Percentiles rank a stretch among this genome's conserved stretches.
These are phyloP conservation scores for Turritopsis dohrnii DNA, from an alignment of 30 jellyfish, hydroid and myxozoan genomes.

Conservation along the genomic window DNA sequence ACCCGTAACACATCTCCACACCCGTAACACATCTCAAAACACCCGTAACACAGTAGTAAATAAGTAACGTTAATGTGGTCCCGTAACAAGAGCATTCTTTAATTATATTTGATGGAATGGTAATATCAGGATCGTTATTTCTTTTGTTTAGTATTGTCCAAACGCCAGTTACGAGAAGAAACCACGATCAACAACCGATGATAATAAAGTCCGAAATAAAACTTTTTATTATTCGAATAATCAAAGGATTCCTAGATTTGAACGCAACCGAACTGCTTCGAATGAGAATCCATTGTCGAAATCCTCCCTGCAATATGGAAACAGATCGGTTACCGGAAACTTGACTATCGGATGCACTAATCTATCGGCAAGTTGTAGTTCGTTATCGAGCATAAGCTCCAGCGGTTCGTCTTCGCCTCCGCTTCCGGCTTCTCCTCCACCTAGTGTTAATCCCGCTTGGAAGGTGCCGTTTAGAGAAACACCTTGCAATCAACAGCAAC, in stretches of 20 bases:
- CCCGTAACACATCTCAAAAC: no score
- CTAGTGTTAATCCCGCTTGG: conserved; percentile 35
- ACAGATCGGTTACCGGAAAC: conserved; percentile 3
- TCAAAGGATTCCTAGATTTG: conserved; percentile 25
- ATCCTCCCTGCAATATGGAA: background rate
- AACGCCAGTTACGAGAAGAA: background rate
- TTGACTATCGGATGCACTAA: background rate
- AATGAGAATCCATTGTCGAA: background rate
- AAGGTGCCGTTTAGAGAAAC: conserved; percentile 10
- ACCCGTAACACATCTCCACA: no score
- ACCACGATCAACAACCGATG: conserved; percentile 8
- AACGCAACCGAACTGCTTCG: conserved; percentile 9
- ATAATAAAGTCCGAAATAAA: conserved; percentile 4
- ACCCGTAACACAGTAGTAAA: no score
- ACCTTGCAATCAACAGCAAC: background rate
- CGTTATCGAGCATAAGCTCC: conserved; percentile 35
- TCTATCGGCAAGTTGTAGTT: conserved; percentile 34
- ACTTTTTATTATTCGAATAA: background rate
- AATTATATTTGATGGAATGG: no score
- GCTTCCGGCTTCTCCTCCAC: conserved; percentile 26
- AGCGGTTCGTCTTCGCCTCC: conserved; percentile 38
- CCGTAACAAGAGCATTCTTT: no score
- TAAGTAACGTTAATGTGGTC: no score
- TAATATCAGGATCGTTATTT: no score
- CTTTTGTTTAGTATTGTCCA: background rate